Evolutionary conservation across 2,888 invertebrate species (phyloP).

Genomic region (Erpobdella octoculata): DNA sequence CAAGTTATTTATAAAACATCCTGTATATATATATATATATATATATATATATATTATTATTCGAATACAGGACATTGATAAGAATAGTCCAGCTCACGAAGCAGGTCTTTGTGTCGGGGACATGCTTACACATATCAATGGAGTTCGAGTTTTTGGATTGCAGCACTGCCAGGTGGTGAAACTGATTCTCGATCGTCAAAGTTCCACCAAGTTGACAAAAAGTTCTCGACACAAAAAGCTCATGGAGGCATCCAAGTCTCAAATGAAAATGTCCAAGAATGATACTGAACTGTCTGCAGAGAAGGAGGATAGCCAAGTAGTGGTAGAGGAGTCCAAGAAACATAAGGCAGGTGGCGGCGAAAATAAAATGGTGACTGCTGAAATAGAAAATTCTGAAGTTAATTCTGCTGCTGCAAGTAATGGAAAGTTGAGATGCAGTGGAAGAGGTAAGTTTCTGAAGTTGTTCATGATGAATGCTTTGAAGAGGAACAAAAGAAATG

Average conservation of each 20-base stretch:
- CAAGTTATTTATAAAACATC: no score
- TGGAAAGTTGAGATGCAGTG: neutral
- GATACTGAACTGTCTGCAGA: no score
- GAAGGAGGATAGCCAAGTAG: no score
- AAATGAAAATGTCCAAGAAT: no score
- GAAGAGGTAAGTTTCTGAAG: neutral
- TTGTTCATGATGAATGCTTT: neutral
- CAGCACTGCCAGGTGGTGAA: conserved; percentile 70
- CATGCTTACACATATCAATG: conserved; percentile 77
- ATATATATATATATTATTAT: no score
- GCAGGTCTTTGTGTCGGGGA: conserved; percentile 63
- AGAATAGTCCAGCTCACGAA: conserved; percentile 71
- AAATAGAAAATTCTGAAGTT: no score
- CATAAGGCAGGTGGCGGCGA: neutral
- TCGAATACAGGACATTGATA: conserved; percentile 78
- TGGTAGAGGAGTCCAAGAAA: neutral
- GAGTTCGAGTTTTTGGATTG: conserved; percentile 72
- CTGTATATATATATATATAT: no score
- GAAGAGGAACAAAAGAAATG: neutral
- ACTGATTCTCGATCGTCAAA: conserved; percentile 59
- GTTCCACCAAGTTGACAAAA: neutral
- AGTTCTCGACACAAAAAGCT: no score
- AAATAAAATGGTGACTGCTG: no score
- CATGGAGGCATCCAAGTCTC: no score
- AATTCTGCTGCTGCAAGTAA: no score